Evolutionary conservation across 2,888 invertebrate species (phyloP), one percentile per base, ranked within the genome.

Genomic region (Tetramorium bicarinatum): DNA sequence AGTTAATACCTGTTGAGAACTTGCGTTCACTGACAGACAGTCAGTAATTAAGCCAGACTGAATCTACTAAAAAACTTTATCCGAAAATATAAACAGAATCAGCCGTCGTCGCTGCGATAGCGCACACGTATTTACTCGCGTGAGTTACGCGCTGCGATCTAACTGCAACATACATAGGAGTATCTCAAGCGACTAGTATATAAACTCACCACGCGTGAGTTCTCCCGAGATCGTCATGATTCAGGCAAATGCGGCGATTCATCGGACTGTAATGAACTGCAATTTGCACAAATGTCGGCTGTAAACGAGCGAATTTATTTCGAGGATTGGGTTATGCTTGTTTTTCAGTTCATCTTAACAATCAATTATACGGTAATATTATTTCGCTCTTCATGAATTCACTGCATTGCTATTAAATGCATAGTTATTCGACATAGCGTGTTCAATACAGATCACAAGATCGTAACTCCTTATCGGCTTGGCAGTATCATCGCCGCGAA

Each of bases 211-310:
- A 72, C 59, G 72, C 79, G 38, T 72, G 79, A 80, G 25, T 72
- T 80, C 79, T 80, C 38, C 21, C 72, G 79, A 80, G 79, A 80
- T 72, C 47, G 44, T 38, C 59, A 49, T 72, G 79, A 72, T 61
- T 80, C 59, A 61, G 72, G 47, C 59, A 72, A 72, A 72, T 61
- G 72, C 79, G 49, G 13, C 59, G 79, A 80, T 59, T 80, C 59
- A 80, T 80, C 79, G 79, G 59, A 41, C 59, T 49, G 71, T 79
- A 71, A 79, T 71, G 72, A 80, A 72, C 56, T 56, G 69, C 15
- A 77, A 56, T 77, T 80, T 72, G 38, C 59, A 25, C 72, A 25
- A 79, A 49, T 72, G 72, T 72, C 38, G 47, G 59, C 79, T 59
- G 67, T 67, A 47, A 80, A 80, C 29, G 47, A 61, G 38, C 72